phyloP scores from a whole-genome alignment of 2,797 vertebrate genomes.

The Halcyon badia region DNA sequence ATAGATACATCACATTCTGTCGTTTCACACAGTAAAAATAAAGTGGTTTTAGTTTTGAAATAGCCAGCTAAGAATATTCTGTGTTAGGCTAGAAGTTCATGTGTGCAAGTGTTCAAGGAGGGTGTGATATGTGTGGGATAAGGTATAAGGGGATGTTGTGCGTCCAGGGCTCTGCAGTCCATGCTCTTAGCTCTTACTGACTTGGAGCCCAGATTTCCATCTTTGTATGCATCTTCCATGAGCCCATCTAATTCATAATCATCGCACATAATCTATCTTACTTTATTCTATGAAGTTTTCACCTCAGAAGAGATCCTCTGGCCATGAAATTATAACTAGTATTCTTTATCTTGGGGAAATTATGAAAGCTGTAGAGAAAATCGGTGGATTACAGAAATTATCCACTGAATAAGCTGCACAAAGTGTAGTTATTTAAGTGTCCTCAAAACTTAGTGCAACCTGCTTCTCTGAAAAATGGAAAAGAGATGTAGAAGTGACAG shows the following conservation, averaged over 20 bases:
- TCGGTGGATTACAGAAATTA: background rate
- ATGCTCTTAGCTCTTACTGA: background rate
- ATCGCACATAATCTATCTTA: background rate
- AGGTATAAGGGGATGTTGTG: background rate
- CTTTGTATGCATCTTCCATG: background rate
- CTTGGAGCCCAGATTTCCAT: background rate
- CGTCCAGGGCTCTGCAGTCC: background rate
- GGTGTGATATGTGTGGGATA: background rate
- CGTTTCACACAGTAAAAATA: background rate
- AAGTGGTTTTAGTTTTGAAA: background rate
- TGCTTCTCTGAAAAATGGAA: background rate
- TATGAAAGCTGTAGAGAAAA: background rate
- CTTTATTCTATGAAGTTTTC: background rate
- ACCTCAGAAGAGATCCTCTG: background rate
- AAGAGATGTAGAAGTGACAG: background rate
- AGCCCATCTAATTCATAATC: background rate
- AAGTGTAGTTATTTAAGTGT: background rate
- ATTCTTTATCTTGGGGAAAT: background rate
- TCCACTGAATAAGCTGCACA: background rate
- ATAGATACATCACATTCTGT: background rate
- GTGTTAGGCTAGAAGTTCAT: background rate
- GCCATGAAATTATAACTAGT: background rate
- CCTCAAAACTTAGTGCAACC: background rate
- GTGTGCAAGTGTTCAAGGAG: background rate
- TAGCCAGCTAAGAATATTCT: background rate